Evolutionary conservation across 2,113 vertebrate species (phyloP), one percentile per base, ranked within the genome.

Genomic region (Steatornis caripensis): DNA sequence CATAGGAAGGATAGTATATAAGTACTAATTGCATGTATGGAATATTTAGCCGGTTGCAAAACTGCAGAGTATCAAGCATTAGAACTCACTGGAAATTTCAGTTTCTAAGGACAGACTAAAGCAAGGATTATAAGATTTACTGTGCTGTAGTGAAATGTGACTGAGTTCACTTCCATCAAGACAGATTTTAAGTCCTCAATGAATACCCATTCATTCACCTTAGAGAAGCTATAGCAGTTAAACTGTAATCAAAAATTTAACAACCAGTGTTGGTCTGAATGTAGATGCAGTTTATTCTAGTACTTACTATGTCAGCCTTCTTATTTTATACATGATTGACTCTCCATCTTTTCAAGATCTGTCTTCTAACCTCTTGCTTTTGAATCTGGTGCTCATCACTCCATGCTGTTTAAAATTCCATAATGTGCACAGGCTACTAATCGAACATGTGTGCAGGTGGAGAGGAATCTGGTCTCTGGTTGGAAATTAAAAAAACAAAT

Each of bases 191-290:
- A 62, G 6, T 54, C n/a, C 29, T 26, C 13, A 26, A 10, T 26
- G 6, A 64, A 71, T 30, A 30, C 17, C 27, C 5, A 17, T 54
- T 80, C 41, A 17, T 51, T 23, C 36, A 51, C 19, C 29, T 76
- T 32, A n/a, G 26, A 65, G n/a, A 65, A 39, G 29, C 19, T 57
- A 0, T 7, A 53, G 18, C 1, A 1, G 9, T 58, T 78, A 36
- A 70, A 95, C 37, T 62, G 23, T 6, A n/a, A 85, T 55, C 18
- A 64, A 23, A 64, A 91, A 43, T 14, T 36, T 53, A 71, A 13
- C 51, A 46, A 7, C 9, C 7, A 21, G 5, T 65, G 32, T 20
- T 20, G 29, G 4, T 49, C 45, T 54, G 61, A 60, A 61, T 1
- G 1, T 4, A 39, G 36, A 57, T 43, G n/a, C 16, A 17, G 15